A percentile compares a stretch with the other conserved stretches of the same genome.
Conservation (phyloP, 2,888 invertebrate species). For the Caenorhabditis sp. region DNA sequence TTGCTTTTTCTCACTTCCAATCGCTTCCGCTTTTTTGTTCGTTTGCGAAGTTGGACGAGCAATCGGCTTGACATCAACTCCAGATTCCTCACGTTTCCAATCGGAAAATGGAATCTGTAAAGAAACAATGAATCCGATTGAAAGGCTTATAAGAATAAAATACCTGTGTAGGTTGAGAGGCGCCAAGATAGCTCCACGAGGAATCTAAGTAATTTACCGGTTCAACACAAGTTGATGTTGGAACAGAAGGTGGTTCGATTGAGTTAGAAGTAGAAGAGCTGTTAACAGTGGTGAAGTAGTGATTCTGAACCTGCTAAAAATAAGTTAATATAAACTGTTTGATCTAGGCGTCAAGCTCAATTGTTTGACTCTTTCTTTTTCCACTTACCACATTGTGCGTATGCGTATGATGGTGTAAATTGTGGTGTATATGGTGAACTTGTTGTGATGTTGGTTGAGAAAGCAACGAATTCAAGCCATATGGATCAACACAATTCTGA, state of each 20-base stretch:
- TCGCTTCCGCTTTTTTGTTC: constrained; percentile 15
- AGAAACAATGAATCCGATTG: too few relatives aligned
- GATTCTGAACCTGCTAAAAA: constrained; percentile 39
- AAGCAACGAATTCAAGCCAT: neutral
- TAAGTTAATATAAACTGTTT: neutral
- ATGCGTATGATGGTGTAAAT: constrained; percentile 48
- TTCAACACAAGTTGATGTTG: neutral
- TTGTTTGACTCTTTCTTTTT: neutral
- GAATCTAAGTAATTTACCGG: neutral
- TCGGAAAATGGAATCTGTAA: constrained; percentile 24
- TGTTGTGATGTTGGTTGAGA: neutral
- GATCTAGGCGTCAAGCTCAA: neutral
- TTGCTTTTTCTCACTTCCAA: constrained; percentile 33
- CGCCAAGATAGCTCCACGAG: constrained; percentile 19
- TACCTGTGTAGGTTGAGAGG: constrained; percentile 1
- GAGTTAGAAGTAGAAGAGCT: neutral
- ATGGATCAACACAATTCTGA: neutral
- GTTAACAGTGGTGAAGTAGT: constrained; percentile 23
- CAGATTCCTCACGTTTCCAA: constrained; percentile 24
- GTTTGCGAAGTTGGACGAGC: neutral
- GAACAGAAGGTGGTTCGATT: neutral
- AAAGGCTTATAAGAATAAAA: too few relatives aligned
- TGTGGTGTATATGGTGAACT: constrained; percentile 45
- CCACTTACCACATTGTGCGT: constrained; percentile 48
- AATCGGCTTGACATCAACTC: too few relatives aligned